Base-by-base conservation (phyloP, 1,140 invertebrate genomes). In the Drosophila miranda region DNA sequence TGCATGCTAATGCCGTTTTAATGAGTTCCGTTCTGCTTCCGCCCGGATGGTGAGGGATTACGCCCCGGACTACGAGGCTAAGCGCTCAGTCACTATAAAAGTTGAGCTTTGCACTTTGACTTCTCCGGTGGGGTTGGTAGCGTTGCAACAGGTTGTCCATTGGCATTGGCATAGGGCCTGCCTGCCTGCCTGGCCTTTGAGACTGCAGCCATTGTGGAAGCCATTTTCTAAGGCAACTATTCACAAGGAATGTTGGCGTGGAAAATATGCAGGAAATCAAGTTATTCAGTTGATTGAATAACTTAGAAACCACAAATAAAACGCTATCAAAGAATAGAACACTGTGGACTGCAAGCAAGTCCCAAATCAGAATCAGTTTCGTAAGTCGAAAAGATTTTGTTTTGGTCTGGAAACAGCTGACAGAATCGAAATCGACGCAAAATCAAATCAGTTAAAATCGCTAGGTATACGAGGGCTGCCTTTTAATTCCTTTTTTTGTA, bases 1-100 rank as follows among this genome's bases (percentile, higher is more conserved):
- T 84, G 81, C 81, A 86, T 80, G 67, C 81, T 84, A 84, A 84
- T 81, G 49, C 81, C 49, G 41, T 53, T 77, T 86, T 86, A 81
- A 84, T 84, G 81, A 81, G 81, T 84, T 84, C 58, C 38, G 50
- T 30, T 86, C 58, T 44, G 50, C 42, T 34, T 72, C 45, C 60
- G 48, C 46, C 41, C 26, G 57, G 41, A 45, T 46, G 57, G 16
- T 49, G 41, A 44, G 55, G 43, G 51, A 64, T 62, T 61, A 71
- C 50, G 52, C 53, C 38, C 48, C 57, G 38, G 58, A 58, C 59
- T 13, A 57, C 50, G 28, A n/a, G 46, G 21, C 45, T 78, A 75
- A 70, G 59, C 66, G 38, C 48, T 19, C 28, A 52, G 55, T 26
- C 45, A 34, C 52, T 70, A 71, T 75, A 75, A 78, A 56, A 55